Conservation (phyloP, 2,797 vertebrate genomes). For the Petrocephalus schoutedeni region DNA sequence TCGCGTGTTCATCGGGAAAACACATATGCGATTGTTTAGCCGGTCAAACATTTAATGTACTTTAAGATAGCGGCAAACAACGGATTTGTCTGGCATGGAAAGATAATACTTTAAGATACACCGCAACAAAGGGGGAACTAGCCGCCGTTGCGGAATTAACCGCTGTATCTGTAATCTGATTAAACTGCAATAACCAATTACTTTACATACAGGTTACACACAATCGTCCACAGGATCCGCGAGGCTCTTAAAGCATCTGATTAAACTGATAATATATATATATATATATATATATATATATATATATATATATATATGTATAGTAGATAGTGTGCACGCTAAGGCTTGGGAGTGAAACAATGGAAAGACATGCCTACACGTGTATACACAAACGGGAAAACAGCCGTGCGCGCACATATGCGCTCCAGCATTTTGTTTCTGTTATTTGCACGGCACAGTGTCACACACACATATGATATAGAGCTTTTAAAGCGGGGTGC, state of each 20-base stretch:
- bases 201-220: neutral
- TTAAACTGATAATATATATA: neutral
- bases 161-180: neutral
- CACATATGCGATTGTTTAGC: neutral
- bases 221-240: neutral
- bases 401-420: neutral
- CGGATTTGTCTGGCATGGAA: conserved; percentile 3
- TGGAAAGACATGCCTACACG: neutral
- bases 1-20: neutral
- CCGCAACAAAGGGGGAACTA: neutral
- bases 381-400: neutral
- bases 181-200: neutral
- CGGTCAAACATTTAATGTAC: neutral
- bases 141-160: neutral
- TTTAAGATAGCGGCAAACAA: neutral
- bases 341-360: neutral
- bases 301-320: neutral
- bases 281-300: too few relatives aligned
- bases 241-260: neutral
- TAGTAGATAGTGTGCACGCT: neutral
- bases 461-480: neutral
- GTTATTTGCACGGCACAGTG: neutral
- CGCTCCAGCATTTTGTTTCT: neutral
- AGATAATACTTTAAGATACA: neutral
- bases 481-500: neutral